Base-by-base conservation (phyloP, 2,113 vertebrate genomes). In the Columba janthina region DNA sequence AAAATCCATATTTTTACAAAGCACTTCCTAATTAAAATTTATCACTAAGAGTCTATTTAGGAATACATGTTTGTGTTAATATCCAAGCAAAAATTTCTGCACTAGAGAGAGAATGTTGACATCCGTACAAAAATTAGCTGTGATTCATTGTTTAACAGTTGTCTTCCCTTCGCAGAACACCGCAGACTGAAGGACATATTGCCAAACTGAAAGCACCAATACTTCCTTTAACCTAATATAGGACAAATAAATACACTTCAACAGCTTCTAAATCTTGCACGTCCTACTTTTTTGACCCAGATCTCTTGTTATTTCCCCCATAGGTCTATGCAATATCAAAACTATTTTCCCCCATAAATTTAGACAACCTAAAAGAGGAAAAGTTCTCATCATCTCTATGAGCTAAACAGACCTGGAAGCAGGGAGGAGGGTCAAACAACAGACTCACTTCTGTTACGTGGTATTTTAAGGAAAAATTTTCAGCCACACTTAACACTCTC, bases 261-360 rank as follows among this genome's bases (percentile, higher is more conserved):
- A 94, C 82, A 89, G 85, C 62, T 87, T 90, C 93, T 95, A 88
- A 87, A 97, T 91, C 92, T 85, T 78, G 38, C 66, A 82, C 3
- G 92, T 62, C 92, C 95, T 95, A 97, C 85, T 96, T 95, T 92
- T 90, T 79, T 96, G 93, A 94, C 96, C 90, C 94, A 96, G 92
- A 96, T 94, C 86, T 90, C 95, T 69, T 66, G 34, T 85, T 81
- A 76, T 89, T 62, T 69, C 64, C 93, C 92, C 89, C 90, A 88
- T 1, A 93, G 80, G 78, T 91, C 89, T 66, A 57, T 29, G 76
- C 31, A 91, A 62, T 34, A 89, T 54, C 78, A 83, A 92, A 95
- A 96, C 54, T 94, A 89, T 54, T 90, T 60, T 25, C 50, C 57
- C 93, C 80, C 80, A 88, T 53, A 81, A 87, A 93, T 94, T 94